phyloP scores from a whole-genome alignment of 2,797 vertebrate genomes.

The Rhinella marina region DNA sequence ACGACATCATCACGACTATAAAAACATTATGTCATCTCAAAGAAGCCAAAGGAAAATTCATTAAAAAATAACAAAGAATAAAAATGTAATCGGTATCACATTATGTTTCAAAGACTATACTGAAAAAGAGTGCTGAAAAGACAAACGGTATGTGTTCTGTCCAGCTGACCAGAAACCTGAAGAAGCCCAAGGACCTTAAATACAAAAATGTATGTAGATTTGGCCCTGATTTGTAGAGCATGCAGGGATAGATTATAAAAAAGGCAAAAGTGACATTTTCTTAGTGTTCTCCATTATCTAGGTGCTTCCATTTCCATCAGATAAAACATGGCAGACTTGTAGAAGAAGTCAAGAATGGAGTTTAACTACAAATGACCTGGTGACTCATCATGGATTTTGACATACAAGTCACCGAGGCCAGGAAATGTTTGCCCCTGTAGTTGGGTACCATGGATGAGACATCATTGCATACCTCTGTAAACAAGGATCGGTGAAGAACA shows the following conservation, averaged over 20 bases:
- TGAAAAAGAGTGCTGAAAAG: background rate
- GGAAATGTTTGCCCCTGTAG: background rate
- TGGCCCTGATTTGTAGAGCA: background rate
- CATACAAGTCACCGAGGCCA: background rate
- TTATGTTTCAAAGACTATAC: background rate
- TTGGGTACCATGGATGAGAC: background rate
- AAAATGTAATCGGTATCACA: background rate
- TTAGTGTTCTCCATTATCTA: background rate
- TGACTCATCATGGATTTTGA: background rate
- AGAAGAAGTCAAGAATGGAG: background rate
- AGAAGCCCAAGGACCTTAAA: background rate
- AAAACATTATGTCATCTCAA: conserved; percentile 27
- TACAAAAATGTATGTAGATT: background rate
- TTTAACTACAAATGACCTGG: background rate
- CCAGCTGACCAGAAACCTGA: background rate
- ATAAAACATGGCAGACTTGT: background rate
- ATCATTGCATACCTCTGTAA: background rate
- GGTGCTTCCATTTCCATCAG: background rate
- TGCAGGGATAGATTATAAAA: background rate
- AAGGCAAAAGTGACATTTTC: background rate
- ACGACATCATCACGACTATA: conserved; percentile 6
- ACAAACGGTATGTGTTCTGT: background rate
- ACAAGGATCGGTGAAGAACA: background rate
- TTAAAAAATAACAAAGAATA: background rate
- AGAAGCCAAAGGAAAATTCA: background rate